A percentile compares a stretch with the other conserved stretches of the same genome.
Conservation (phyloP, 2,113 vertebrate species). For the Furnarius figulus region DNA sequence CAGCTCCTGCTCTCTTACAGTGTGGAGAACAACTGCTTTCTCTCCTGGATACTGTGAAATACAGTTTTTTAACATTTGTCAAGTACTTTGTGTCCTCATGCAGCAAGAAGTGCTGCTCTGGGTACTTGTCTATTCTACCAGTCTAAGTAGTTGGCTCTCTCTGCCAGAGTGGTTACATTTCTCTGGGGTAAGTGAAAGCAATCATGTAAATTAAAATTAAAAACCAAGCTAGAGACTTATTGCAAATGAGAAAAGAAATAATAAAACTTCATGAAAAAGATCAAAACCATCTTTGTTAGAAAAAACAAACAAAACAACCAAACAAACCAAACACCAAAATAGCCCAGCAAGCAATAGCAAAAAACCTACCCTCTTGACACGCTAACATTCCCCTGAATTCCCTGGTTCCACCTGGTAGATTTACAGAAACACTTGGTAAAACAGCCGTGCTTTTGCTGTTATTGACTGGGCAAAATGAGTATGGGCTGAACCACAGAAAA, state of each 20-base stretch:
- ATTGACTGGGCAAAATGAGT: background rate
- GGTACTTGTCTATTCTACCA: background rate
- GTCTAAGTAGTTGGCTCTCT: background rate
- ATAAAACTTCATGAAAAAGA: background rate
- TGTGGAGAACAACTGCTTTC: background rate
- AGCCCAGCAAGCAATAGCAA: background rate
- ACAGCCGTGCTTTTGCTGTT: background rate
- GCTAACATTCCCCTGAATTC: accelerated
- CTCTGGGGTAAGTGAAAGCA: background rate
- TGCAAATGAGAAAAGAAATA: background rate
- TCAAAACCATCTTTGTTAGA: background rate
- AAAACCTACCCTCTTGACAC: background rate
- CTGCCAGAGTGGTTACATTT: background rate
- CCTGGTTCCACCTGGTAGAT: background rate
- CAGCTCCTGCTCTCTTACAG: background rate
- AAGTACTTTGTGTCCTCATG: background rate
- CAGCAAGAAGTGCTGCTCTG: background rate
- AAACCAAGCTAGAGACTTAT: background rate
- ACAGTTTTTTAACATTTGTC: background rate
- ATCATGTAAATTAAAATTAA: background rate
- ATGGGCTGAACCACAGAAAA: background rate
- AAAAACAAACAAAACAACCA: too few species aligned
- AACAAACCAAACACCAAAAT: too few species aligned
- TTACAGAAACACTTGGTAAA: background rate
- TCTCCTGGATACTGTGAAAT: background rate